These are phyloP conservation scores for Araneus ventricosus DNA, from an alignment of 1,140 invertebrate species.

Conservation along the genomic window DNA sequence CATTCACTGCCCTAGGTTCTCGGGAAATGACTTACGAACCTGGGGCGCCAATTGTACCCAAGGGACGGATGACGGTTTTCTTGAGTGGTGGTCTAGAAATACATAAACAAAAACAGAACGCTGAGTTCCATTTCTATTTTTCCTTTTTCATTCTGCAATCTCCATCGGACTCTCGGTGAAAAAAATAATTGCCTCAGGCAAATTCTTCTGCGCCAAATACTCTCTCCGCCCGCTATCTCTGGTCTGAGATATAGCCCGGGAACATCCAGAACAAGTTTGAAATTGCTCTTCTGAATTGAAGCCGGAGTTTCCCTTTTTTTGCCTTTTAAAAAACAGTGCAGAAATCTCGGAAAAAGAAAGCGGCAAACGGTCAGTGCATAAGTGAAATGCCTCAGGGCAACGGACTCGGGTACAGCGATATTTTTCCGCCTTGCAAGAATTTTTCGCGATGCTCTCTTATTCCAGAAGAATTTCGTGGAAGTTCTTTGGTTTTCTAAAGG, in stretches of 20 bases:
- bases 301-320: not conserved
- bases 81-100: not conserved
- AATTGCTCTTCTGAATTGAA: conserved; percentile 62
- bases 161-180: not conserved
- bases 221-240: not conserved
- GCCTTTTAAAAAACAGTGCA: conserved; percentile 41
- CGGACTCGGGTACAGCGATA: not conserved
- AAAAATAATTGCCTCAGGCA: conserved; percentile 14
- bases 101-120: conserved; percentile 20
- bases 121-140: not conserved
- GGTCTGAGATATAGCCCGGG: conserved; percentile 46
- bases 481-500: conserved; percentile 16
- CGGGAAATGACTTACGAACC: conserved; percentile 6
- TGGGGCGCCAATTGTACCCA: not conserved
- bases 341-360: not conserved
- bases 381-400: conserved; percentile 4
- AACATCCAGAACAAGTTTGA: conserved; percentile 45
- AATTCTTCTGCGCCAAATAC: not conserved
- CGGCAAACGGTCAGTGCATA: conserved; percentile 54
- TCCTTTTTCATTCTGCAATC: not conserved
- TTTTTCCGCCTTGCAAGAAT: not conserved
- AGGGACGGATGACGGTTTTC: not conserved
- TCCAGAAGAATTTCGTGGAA: not conserved
- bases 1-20: not conserved
- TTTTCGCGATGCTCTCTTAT: not conserved